Evolutionary conservation across 2,797 vertebrate genomes (phyloP), one percentile per base, ranked within the genome.

Genomic region (Tympanoctomys barrerae): DNA sequence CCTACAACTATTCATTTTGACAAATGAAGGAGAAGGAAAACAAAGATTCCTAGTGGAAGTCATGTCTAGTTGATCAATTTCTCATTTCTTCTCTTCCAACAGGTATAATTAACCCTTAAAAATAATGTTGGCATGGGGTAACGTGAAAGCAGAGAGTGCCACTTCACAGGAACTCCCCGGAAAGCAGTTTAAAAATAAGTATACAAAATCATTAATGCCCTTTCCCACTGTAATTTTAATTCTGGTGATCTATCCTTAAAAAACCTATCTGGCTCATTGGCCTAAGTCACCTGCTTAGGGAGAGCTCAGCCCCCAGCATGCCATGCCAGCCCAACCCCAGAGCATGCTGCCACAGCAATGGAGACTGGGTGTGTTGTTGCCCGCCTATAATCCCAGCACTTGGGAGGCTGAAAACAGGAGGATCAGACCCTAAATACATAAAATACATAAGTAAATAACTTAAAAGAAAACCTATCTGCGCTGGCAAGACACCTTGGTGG

Each of bases 81-180:
- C 77, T 92, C 89, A 22, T 90, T 95, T 42, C 61, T 16, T 7
- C 49, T 64, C 12, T 62, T 79, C 80, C 33, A n/a, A 68, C 52
- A 57, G 73, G 95, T 96, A 92, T 90, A 71, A 94, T 95, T 87
- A 93, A 96, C 87, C 66, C 54, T 95, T 52, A 71, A 79, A 96
- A 22, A 57, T 73, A 66, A 13, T 94, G 42, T 73, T 79, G 59
- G 22, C 57, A 31, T 75, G 70, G 31, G 49, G 31, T 52, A 2
- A 5, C 33, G 0, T 42, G 22, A 94, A 62, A 52, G 73, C 54
- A 14, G 36, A 68, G 22, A 82, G 19, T n/a, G 46, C 85, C 68
- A 36, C 61, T 83, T 88, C 68, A 57, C 68, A 95, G 80, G 75
- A 61, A 46, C 49, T 94, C 94, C 73, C 66, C 85, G 52, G 73